phyloP scores from a whole-genome alignment of 2,888 invertebrate genomes.

The Adineta ricciae region DNA sequence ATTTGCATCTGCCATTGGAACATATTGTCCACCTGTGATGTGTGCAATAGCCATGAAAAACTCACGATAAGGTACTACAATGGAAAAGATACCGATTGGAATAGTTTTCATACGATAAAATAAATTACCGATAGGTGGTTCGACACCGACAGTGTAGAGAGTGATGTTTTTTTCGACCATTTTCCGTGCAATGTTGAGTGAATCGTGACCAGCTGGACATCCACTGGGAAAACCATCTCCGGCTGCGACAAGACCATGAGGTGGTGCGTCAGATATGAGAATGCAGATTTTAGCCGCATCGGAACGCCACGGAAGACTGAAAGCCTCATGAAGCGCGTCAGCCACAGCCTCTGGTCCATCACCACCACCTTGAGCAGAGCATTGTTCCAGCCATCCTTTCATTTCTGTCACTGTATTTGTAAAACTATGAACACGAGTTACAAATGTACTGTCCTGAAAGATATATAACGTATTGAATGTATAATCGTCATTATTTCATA shows the following conservation, averaged over 20 bases:
- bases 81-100: no score
- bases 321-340: slow-evolving; percentile 41
- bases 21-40: not conserved
- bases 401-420: slow-evolving; percentile 40
- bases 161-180: not conserved
- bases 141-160: not conserved
- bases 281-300: slow-evolving; percentile 37
- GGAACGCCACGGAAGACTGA: slow-evolving; percentile 41
- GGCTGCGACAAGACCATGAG: slow-evolving; percentile 37
- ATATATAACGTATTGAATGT: no score
- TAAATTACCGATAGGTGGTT: not conserved
- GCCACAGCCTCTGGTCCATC: slow-evolving; percentile 44
- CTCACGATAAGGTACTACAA: not conserved
- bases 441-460: slow-evolving; percentile 36
- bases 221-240: slow-evolving; percentile 39
- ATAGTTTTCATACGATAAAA: no score
- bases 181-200: not conserved
- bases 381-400: slow-evolving; percentile 40
- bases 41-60: not conserved
- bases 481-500: no score
- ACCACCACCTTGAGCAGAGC: slow-evolving; percentile 41
- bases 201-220: not conserved
- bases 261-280: not conserved
- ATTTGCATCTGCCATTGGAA: no score
- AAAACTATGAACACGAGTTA: slow-evolving; percentile 42